A percentile compares a stretch with the other conserved stretches of the same genome.
These are phyloP conservation scores for Phengaris alcon DNA, from an alignment of 2,888 invertebrate genomes.

Conservation along the genomic window DNA sequence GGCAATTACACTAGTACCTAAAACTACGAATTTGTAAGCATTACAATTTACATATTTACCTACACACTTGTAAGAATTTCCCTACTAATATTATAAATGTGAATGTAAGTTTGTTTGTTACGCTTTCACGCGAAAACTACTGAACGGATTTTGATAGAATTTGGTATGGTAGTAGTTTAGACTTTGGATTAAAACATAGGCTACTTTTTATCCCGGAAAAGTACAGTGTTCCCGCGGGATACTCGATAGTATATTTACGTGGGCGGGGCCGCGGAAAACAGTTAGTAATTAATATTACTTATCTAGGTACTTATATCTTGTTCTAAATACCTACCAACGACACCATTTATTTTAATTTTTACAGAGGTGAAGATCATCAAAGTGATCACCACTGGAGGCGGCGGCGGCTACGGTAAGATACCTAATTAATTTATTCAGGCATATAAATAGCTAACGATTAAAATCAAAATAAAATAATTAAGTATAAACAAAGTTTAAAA, in stretches of 20 bases:
- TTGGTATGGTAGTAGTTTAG: too few species aligned
- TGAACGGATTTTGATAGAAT: too few species aligned
- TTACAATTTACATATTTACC: neutral
- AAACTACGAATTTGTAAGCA: neutral
- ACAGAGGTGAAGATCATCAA: constrained; percentile 66
- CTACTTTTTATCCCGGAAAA: too few species aligned
- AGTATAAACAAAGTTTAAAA: neutral
- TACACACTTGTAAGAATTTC: neutral
- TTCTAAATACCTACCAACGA: neutral
- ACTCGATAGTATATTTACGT: too few species aligned
- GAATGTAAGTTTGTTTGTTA: neutral
- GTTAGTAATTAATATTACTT: too few species aligned
- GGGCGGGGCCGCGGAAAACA: too few species aligned
- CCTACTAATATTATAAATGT: neutral
- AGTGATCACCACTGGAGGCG: constrained; percentile 57
- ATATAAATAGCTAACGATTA: neutral
- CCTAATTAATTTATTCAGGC: constrained; percentile 4
- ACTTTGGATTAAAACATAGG: too few species aligned
- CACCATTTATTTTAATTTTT: constrained; percentile 34
- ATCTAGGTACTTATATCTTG: too few species aligned
- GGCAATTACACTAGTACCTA: neutral
- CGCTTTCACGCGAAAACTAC: neutral
- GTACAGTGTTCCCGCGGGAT: too few species aligned
- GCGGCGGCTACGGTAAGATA: constrained; percentile 54
- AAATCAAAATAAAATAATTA: neutral